Evolutionary conservation across 2,113 vertebrate genomes (phyloP), one percentile per base, ranked within the genome.

Genomic region (Neolamprologus cancellatus): DNA sequence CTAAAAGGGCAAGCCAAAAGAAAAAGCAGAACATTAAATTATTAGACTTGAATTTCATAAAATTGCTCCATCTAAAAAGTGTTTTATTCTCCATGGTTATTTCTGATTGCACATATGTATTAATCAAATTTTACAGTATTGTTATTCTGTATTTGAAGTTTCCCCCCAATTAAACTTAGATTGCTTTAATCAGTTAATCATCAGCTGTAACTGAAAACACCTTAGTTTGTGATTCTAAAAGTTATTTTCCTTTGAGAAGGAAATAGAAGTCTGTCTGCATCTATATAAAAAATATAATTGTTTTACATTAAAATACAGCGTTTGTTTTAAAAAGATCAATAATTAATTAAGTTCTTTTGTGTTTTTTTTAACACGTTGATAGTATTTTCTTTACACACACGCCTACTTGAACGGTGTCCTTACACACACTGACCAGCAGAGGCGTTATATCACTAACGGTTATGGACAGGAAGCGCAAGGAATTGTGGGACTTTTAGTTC

Each of bases 401-500:
- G 14, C 5, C 8, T 10, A 25, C 41, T 28, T 48, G 9, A 76
- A 30, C 15, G 23, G 15, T 76, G 41, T 28, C 25, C 1, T 82
- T 48, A 50, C 23, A n/a, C 5, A 14, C 1, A 7, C 28, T 82
- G 84, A 61, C 90, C 94, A 86, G 28, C 14, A 52, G 91, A 78
- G 91, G 90, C 84, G 36, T 28, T 82, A 39, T 4, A 15, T 17
- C 1, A 15, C 9, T 5, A 13, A 44, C 8, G 9, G 64, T 23
- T 4, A 14, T 8, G 23, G 15, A 30, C 44, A 71, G 36, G 48
- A 59, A 76, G 41, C 89, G 90, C 90, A 91, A 84, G 1, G 94
- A 3, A 89, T 89, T 80, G 1, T 95, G 95, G 95, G 91, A 94
- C 11, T 87, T 94, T 83, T 94, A 94, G 95, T 95, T 91, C 89